Conservation (phyloP, 2,888 invertebrate genomes). For the Trissolcus brochymenae region DNA sequence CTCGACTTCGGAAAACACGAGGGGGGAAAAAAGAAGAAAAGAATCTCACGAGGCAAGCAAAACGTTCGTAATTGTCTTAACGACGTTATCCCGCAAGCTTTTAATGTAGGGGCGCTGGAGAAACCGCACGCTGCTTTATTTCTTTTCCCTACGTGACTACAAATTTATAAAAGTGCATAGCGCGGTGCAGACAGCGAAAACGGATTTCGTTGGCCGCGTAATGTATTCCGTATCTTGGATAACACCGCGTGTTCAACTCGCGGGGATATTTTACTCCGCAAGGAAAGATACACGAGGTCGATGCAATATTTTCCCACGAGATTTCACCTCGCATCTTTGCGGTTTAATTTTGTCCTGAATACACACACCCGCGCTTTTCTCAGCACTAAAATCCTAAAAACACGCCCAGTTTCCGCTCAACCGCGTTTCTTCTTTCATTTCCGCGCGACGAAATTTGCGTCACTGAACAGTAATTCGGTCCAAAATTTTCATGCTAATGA, state of each 20-base stretch:
- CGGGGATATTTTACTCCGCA: conserved; percentile 45
- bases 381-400: conserved; percentile 49
- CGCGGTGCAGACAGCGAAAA: conserved; percentile 49
- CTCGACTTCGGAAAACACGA: neutral
- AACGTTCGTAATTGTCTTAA: conserved; percentile 50
- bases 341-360: conserved; percentile 50
- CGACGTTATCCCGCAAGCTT: conserved; percentile 49
- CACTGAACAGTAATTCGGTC: conserved; percentile 9
- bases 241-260: conserved; percentile 46
- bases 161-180: conserved; percentile 52
- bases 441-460: conserved; percentile 24
- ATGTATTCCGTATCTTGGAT: conserved; percentile 55
- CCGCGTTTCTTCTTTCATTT: conserved; percentile 14
- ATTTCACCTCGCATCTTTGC: conserved; percentile 51
- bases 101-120: conserved; percentile 43
- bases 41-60: conserved; percentile 20
- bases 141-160: conserved; percentile 52
- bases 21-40: conserved; percentile 8
- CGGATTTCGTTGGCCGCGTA: conserved; percentile 55
- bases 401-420: conserved; percentile 46
- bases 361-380: conserved; percentile 32
- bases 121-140: conserved; percentile 46
- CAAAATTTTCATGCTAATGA: conserved; percentile 26
- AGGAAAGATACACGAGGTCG: conserved; percentile 54
- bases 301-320: conserved; percentile 53